Evolutionary conservation across 2,797 vertebrate species (phyloP).

Genomic region (Odontamblyopus rebecca): DNA sequence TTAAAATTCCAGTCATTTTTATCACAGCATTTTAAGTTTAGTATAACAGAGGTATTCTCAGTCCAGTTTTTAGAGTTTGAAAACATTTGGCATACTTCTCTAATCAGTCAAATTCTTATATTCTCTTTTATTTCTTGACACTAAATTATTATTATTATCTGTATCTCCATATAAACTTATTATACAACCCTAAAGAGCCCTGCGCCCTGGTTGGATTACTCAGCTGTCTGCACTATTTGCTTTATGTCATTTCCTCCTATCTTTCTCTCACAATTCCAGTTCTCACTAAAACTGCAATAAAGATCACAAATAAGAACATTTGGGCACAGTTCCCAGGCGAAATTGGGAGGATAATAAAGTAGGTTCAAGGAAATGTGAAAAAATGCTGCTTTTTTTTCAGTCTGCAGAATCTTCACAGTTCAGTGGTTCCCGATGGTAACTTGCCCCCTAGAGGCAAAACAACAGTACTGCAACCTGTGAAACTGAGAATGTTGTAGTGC

Average conservation of each 20-base stretch:
- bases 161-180: neutral
- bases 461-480: conserved; percentile 18
- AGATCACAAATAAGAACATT: conserved; percentile 2
- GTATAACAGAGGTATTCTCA: neutral
- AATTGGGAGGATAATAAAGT: neutral
- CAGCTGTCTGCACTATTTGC: conserved; percentile 7
- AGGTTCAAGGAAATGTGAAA: conserved; percentile 2
- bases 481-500: neutral
- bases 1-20: too few species aligned
- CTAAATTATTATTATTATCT: too few species aligned
- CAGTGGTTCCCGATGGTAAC: conserved; percentile 32
- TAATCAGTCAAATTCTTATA: neutral
- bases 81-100: neutral
- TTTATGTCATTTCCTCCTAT: neutral
- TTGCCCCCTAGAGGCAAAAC: conserved; percentile 44
- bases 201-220: neutral
- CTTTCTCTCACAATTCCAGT: neutral
- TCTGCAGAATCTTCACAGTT: conserved; percentile 45
- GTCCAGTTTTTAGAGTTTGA: neutral
- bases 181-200: neutral
- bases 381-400: conserved; percentile 3
- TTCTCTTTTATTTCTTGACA: too few species aligned
- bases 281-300: conserved; percentile 10
- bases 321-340: neutral
- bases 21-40: too few species aligned